Conservation (phyloP, 2,888 invertebrate species). For the Drosophila glabriapex region DNA sequence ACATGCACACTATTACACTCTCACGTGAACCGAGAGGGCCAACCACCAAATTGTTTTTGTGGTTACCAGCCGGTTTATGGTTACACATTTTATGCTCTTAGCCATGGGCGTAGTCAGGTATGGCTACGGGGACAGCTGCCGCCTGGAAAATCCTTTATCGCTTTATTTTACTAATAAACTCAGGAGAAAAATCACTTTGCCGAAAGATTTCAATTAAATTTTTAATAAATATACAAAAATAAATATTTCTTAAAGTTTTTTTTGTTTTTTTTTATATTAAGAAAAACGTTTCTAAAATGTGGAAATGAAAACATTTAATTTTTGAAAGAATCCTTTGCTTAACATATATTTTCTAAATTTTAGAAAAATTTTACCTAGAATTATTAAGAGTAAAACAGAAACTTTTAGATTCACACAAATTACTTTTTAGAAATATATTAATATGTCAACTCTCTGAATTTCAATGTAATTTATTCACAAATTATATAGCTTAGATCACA, state of each 20-base stretch:
- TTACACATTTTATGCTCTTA: conserved; percentile 57
- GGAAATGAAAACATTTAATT: neutral
- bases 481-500: neutral
- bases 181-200: neutral
- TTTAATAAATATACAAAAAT: neutral
- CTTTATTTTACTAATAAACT: neutral
- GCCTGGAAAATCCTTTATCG: neutral
- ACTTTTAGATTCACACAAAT: neutral
- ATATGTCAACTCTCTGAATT: neutral
- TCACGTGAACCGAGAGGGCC: neutral
- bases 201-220: too few relatives aligned
- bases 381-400: too few relatives aligned
- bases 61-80: conserved; percentile 73
- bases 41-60: conserved; percentile 74
- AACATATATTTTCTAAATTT: neutral
- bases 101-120: neutral
- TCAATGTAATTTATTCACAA: neutral
- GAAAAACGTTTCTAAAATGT: neutral
- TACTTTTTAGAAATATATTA: neutral
- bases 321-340: neutral
- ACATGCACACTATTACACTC: conserved; percentile 49
- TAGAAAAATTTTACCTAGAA: neutral
- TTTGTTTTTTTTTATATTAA: neutral
- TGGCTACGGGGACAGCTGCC: neutral
- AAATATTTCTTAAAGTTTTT: neutral